Percentiles rank a stretch among this genome's conserved stretches.
Evolutionary conservation across 2,888 invertebrate species (phyloP).

Genomic region (Andrena camellia): DNA sequence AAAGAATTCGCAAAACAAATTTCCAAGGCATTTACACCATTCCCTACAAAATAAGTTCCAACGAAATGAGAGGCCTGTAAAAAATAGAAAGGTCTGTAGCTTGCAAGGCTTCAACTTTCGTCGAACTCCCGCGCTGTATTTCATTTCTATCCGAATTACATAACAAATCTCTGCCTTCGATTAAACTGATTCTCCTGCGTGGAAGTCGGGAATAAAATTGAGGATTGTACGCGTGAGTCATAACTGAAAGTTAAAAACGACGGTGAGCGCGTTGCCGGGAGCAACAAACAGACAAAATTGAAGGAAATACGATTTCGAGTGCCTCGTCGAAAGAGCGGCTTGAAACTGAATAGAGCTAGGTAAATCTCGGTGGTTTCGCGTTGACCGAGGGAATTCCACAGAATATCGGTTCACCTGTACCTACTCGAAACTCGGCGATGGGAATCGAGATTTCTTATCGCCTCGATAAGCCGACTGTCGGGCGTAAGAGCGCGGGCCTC

Average conservation of each 20-base stretch:
- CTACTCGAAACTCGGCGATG: constrained; percentile 36
- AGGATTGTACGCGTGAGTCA: not conserved
- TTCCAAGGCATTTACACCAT: not conserved
- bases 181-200: not conserved
- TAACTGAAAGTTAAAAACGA: not conserved
- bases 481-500: constrained; percentile 39
- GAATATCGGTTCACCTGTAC: constrained; percentile 65
- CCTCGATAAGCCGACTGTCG: constrained; percentile 44
- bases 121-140: not conserved
- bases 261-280: constrained; percentile 7
- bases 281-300: not conserved
- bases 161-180: too few species aligned
- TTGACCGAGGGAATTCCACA: constrained; percentile 23
- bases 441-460: constrained; percentile 58
- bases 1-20: not conserved
- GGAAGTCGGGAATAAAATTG: not conserved
- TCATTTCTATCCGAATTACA: too few species aligned
- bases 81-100: too few species aligned
- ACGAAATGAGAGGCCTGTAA: not conserved
- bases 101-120: not conserved
- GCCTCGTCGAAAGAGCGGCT: constrained; percentile 16
- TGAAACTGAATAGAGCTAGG: not conserved
- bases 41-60: not conserved
- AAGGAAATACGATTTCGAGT: constrained; percentile 9
- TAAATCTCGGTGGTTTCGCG: constrained; percentile 14